phyloP scores from a whole-genome alignment of 2,113 vertebrate genomes.

The Acanthisitta chloris region DNA sequence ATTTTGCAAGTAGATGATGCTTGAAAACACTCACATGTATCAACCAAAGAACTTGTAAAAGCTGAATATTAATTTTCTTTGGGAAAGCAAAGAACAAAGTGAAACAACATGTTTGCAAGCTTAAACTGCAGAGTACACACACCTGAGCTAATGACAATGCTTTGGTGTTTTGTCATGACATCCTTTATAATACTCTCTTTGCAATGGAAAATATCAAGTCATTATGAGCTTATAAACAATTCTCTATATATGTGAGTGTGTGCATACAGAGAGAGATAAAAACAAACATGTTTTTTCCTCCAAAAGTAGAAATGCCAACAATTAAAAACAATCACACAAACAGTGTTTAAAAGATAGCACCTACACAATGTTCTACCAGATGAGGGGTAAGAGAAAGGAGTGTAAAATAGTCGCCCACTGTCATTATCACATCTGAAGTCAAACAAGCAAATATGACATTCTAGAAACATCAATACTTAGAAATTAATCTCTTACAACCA shows the following conservation, averaged over 20 bases:
- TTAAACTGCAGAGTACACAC: conserved; percentile 25
- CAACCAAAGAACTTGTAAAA: conserved; percentile 29
- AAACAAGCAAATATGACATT: background rate
- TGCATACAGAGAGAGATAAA: background rate
- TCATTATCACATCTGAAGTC: background rate
- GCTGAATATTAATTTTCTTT: conserved; percentile 36
- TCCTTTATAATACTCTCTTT: background rate
- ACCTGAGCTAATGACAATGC: conserved; percentile 35
- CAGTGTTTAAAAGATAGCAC: background rate
- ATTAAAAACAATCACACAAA: background rate
- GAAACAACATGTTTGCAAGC: conserved; percentile 23
- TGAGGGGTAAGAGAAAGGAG: background rate
- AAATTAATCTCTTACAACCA: background rate
- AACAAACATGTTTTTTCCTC: background rate
- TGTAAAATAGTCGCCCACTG: accelerated
- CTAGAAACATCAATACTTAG: background rate
- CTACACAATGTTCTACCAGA: background rate
- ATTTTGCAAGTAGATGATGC: conserved; percentile 27
- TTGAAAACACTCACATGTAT: conserved; percentile 53
- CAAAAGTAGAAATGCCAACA: background rate
- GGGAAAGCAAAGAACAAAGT: conserved; percentile 42
- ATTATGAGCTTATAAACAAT: conserved; percentile 7
- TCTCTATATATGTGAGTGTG: background rate
- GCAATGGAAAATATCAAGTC: conserved; percentile 11
- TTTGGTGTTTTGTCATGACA: conserved; percentile 39